Conservation (phyloP, 2,888 invertebrate genomes). For the Chrysotoxum bicinctum region DNA sequence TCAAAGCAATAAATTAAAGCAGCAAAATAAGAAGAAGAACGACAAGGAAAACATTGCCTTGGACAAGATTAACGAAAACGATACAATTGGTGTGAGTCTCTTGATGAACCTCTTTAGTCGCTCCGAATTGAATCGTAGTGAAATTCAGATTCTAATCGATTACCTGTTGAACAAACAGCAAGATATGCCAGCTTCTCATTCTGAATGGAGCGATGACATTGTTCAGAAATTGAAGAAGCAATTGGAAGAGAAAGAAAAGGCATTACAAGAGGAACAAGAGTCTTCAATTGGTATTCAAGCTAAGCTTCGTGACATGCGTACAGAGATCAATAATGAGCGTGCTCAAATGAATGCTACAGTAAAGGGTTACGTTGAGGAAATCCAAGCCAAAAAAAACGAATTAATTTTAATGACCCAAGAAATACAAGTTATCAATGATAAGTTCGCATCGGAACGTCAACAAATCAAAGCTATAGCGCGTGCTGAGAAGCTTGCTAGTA, state of each 20-base stretch:
- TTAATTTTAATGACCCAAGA: constrained; percentile 78
- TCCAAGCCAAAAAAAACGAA: constrained; percentile 78
- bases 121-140: constrained; percentile 91
- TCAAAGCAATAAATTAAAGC: constrained; percentile 76
- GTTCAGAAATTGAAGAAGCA: constrained; percentile 93
- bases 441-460: constrained; percentile 78
- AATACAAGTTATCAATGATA: constrained; percentile 78
- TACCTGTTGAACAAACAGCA: constrained; percentile 94
- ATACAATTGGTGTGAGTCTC: constrained; percentile 87
- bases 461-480: constrained; percentile 79
- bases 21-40: constrained; percentile 82
- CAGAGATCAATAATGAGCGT: constrained; percentile 80
- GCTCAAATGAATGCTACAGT: constrained; percentile 78
- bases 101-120: constrained; percentile 89
- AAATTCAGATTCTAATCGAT: constrained; percentile 94
- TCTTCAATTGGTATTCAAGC: constrained; percentile 89
- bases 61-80: constrained; percentile 85
- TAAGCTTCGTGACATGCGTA: constrained; percentile 90
- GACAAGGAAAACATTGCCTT: constrained; percentile 83
- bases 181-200: constrained; percentile 88
- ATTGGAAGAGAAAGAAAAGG: constrained; percentile 92
- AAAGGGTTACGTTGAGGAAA: constrained; percentile 79
- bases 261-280: constrained; percentile 88
- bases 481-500: constrained; percentile 79
- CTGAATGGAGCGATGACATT: constrained; percentile 95